Evolutionary conservation across 2,113 vertebrate genomes (phyloP).

Genomic region (Mormoops blainvillei): DNA sequence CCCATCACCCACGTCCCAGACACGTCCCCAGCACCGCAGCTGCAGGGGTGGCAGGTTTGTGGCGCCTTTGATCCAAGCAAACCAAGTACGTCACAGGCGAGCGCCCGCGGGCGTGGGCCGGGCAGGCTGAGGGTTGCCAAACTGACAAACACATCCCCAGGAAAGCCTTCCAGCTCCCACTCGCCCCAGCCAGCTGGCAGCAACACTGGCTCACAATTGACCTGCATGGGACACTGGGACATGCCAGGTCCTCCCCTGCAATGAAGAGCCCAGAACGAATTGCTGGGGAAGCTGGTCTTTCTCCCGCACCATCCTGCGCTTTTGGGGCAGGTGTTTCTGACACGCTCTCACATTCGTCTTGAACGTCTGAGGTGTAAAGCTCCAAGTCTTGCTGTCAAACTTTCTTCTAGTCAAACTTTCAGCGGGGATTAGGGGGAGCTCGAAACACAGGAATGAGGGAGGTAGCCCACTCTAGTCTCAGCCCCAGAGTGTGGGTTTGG

Average conservation of each 20-base stretch:
- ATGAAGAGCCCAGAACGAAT: background rate
- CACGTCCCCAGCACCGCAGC: background rate
- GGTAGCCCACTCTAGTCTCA: background rate
- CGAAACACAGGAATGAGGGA: background rate
- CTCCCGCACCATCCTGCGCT: background rate
- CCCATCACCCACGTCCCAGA: background rate
- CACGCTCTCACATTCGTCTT: background rate
- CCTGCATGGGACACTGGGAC: too few species aligned
- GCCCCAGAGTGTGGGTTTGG: background rate
- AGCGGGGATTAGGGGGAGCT: background rate
- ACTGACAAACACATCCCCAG: background rate
- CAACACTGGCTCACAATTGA: background rate
- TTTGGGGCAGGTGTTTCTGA: background rate
- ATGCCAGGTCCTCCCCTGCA: background rate
- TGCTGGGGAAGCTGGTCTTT: background rate
- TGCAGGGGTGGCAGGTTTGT: background rate
- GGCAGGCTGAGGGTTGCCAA: background rate
- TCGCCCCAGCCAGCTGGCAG: background rate
- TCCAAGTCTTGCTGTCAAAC: background rate
- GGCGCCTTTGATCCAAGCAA: constrained; percentile 50
- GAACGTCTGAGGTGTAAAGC: background rate
- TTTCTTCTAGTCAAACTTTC: background rate
- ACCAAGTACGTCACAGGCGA: constrained; percentile 34
- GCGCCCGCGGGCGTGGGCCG: background rate
- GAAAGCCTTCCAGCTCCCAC: background rate